These are phyloP conservation scores for Xestia sexstrigata DNA, from an alignment of 2,888 invertebrate genomes.

Conservation along the genomic window DNA sequence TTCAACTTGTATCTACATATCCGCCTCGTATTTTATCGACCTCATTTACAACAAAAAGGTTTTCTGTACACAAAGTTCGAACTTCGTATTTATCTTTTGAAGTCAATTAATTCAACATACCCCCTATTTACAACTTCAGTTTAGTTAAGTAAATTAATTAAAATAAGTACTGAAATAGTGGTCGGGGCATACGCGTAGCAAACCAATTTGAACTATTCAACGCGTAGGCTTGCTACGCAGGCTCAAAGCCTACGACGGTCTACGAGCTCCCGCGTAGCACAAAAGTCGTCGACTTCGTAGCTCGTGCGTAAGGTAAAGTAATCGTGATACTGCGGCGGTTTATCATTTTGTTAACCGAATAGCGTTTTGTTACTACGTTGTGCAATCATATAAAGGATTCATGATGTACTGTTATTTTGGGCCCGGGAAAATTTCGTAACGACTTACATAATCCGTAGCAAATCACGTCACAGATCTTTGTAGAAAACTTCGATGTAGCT, in stretches of 20 bases:
- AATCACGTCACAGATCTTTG: slow-evolving; percentile 6
- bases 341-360: slow-evolving; percentile 4
- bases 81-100: slow-evolving; percentile 50
- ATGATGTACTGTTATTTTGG: slow-evolving; percentile 15
- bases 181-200: slow-evolving; percentile 20
- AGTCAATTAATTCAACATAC: slow-evolving; percentile 48
- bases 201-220: slow-evolving; percentile 20
- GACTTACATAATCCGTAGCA: slow-evolving; percentile 8
- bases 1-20: slow-evolving; percentile 53
- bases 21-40: slow-evolving; percentile 42
- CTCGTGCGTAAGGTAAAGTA: slow-evolving; percentile 1
- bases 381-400: slow-evolving; percentile 11
- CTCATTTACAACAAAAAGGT: slow-evolving; percentile 53
- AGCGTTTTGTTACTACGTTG: background rate
- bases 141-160: slow-evolving; percentile 29
- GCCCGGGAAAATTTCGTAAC: slow-evolving; percentile 15
- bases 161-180: slow-evolving; percentile 26
- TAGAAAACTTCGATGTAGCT: slow-evolving; percentile 19
- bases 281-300: slow-evolving; percentile 28
- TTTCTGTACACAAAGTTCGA: slow-evolving; percentile 40
- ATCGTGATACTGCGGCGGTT: background rate
- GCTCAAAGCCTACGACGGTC: slow-evolving; percentile 28
- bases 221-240: slow-evolving; percentile 39
- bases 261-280: slow-evolving; percentile 38
- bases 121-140: slow-evolving; percentile 31